Evolutionary conservation across 2,113 vertebrate species (phyloP).

Genomic region (Rhinopomastus cyanomelas): DNA sequence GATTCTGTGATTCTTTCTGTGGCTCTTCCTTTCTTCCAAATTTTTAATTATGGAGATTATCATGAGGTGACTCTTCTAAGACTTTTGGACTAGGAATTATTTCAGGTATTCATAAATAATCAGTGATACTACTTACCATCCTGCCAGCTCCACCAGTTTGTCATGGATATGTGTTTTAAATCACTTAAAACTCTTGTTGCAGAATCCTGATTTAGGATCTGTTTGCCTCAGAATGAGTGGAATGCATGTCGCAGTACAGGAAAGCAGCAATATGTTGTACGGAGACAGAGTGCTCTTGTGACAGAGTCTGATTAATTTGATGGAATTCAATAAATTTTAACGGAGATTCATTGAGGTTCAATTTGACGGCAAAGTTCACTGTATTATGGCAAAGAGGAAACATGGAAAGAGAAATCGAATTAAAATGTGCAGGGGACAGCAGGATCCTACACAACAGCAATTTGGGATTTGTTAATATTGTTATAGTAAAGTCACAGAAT

Average conservation of each 20-base stretch:
- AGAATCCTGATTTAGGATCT: background rate
- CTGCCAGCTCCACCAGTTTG: background rate
- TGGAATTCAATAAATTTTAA: background rate
- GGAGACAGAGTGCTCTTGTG: background rate
- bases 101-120: background rate
- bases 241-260: background rate
- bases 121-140: background rate
- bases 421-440: background rate
- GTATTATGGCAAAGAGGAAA: background rate
- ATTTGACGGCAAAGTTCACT: background rate
- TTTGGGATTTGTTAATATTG: background rate
- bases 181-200: background rate
- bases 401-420: background rate
- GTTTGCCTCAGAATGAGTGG: background rate
- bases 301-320: background rate
- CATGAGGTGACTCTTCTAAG: background rate
- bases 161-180: background rate
- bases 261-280: background rate
- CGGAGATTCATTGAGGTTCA: background rate
- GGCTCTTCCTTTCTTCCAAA: background rate
- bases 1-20: background rate
- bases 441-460: background rate
- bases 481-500: background rate
- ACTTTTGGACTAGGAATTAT: background rate
- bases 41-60: background rate